phyloP scores from a whole-genome alignment of 2,797 vertebrate species.

The Carcharodon carcharias region DNA sequence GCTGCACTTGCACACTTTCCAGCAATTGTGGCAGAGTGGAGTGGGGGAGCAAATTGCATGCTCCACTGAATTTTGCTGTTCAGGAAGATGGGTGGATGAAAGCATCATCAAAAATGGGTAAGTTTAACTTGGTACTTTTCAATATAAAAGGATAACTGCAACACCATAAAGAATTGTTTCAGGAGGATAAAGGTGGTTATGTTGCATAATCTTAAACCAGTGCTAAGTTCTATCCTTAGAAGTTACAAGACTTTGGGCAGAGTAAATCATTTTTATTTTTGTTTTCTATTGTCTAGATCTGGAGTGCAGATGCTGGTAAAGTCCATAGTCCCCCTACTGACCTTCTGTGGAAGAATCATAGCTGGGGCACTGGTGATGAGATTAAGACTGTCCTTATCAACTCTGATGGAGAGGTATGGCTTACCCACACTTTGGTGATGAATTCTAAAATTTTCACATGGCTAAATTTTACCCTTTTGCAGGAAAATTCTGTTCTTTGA shows the following conservation, averaged over 20 bases:
- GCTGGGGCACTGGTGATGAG: conserved; percentile 76
- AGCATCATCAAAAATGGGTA: neutral
- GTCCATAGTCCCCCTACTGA: conserved; percentile 82
- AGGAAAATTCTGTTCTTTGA: neutral
- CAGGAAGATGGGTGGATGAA: neutral
- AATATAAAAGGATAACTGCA: neutral
- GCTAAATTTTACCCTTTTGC: neutral
- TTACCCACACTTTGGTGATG: neutral
- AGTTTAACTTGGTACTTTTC: neutral
- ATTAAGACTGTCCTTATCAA: conserved; percentile 70
- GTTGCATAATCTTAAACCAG: neutral
- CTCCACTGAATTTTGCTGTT: neutral
- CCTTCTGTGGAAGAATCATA: conserved; percentile 88
- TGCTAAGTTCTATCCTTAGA: neutral
- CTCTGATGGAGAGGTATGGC: conserved; percentile 74
- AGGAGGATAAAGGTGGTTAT: neutral
- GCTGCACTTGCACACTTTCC: neutral
- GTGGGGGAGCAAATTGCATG: neutral
- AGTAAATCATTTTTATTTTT: neutral
- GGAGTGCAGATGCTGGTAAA: conserved; percentile 79
- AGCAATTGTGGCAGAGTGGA: neutral
- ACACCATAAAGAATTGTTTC: neutral
- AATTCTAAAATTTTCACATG: neutral
- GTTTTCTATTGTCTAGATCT: conserved; percentile 63
- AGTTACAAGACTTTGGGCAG: neutral